Base-by-base conservation (phyloP, 2,113 vertebrate species). In the Neolamprologus tretocephalus region DNA sequence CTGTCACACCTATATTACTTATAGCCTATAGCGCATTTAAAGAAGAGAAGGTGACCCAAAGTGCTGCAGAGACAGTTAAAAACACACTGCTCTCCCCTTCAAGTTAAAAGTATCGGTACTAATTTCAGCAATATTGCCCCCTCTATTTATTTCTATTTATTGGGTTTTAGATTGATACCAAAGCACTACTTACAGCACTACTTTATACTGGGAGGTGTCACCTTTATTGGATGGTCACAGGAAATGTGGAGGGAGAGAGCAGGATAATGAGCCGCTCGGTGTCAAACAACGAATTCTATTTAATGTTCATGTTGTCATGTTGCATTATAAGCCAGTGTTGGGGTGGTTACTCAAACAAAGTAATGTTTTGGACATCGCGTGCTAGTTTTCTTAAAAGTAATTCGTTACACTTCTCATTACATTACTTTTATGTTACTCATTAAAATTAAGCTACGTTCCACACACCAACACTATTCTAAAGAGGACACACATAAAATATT, bases 121-220 rank as follows among this genome's bases (percentile, higher is more conserved):
- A 19, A 66, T 35, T 8, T 63, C 58, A 5, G 9, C 17, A 35
- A 35, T 35, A 35, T 0, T 0, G 17, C 31, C 9, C 58, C 31
- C 61, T 66, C 6, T 66, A 2, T 37, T 66, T 66, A 35, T n/a
- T 66, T 61, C 16, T 33, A 61, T 4, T 19, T 61, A 19, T 10
- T 61, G 61, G 31, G 31, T 66, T 35, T 66, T 35, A 0, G 33
- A 66, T 66, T 37, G 1, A 66, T 37, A n/a, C 61, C 61, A 37
- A 66, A 66, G 61, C 33, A 66, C 33, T 66, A 13, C 61, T 66
- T 37, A 37, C 61, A 66, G 61, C 61, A 37, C 17, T 66, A 23
- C 1, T 31, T 49, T 49, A n/a, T 78, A 13, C 42, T 31, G 16
- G 26, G 40, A 0, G 14, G n/a, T n/a, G 68, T 58, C 7, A 26